Conservation (phyloP, 2,888 invertebrate species). For the Eupithecia subumbrata region DNA sequence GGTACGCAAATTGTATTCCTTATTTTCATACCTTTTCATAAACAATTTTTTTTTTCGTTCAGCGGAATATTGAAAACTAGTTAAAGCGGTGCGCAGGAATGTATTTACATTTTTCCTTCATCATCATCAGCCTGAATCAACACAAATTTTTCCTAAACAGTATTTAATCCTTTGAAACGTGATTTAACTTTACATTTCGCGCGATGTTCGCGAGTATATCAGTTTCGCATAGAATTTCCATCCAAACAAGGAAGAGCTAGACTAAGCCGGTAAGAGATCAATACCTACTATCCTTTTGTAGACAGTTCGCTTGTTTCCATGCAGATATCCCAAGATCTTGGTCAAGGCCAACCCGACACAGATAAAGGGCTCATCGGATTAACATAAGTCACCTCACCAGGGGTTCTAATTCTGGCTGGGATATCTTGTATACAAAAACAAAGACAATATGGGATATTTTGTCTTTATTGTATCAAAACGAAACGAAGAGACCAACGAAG, state of each 20-base stretch:
- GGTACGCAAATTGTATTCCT: slow-evolving; percentile 38
- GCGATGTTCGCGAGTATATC: background rate
- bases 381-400: slow-evolving; percentile 48
- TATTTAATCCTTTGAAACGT: background rate
- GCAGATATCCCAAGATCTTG: slow-evolving; percentile 50
- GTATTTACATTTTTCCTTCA: background rate
- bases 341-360: slow-evolving; percentile 49
- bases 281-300: slow-evolving; percentile 4
- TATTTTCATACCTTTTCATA: slow-evolving; percentile 37
- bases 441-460: background rate
- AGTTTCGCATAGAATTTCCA: background rate
- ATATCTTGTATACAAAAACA: slow-evolving; percentile 19
- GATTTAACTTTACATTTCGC: background rate
- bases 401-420: slow-evolving; percentile 43
- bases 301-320: slow-evolving; percentile 37
- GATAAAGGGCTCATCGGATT: slow-evolving; percentile 42
- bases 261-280: background rate
- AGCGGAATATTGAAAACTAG: slow-evolving; percentile 32
- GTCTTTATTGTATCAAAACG: slow-evolving; percentile 34
- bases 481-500: slow-evolving; percentile 12
- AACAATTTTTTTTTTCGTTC: slow-evolving; percentile 34
- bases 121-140: background rate
- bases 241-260: background rate
- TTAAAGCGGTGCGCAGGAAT: slow-evolving; percentile 25
- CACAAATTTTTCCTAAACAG: background rate